Percentiles rank a stretch among this genome's conserved stretches.
Conservation (phyloP, 2,113 vertebrate genomes). For the Calidris pugnax region DNA sequence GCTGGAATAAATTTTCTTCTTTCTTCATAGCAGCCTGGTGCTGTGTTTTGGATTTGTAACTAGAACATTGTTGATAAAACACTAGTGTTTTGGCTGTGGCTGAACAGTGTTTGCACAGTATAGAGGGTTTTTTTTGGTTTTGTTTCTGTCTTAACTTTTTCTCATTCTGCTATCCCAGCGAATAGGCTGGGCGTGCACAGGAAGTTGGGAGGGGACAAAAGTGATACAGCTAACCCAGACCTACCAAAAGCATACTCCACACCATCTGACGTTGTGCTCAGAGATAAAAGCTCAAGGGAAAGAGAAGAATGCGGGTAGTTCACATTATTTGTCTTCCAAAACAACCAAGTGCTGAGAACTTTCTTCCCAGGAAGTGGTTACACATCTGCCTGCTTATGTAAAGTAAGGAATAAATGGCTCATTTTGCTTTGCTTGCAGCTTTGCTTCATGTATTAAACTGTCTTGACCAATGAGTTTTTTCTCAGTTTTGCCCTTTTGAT, state of each 20-base stretch:
- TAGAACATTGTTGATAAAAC: not conserved
- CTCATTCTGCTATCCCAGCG: too few species aligned
- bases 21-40: not conserved
- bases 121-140: not conserved
- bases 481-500: not conserved
- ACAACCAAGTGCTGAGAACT: not conserved
- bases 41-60: not conserved
- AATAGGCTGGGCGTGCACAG: accelerated
- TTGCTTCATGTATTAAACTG: not conserved
- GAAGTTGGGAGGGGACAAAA: not conserved
- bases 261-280: accelerated
- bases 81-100: not conserved
- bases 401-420: not conserved
- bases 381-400: not conserved
- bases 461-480: not conserved
- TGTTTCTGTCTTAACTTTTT: not conserved
- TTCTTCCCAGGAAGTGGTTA: not conserved
- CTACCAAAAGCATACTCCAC: not conserved
- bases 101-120: not conserved
- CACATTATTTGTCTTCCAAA: not conserved
- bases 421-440: not conserved
- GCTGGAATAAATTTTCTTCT: not conserved
- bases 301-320: accelerated
- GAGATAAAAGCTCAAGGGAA: not conserved
- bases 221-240: accelerated